Evolutionary conservation across 1,140 invertebrate genomes (phyloP).

Genomic region (Myzus persicae): DNA sequence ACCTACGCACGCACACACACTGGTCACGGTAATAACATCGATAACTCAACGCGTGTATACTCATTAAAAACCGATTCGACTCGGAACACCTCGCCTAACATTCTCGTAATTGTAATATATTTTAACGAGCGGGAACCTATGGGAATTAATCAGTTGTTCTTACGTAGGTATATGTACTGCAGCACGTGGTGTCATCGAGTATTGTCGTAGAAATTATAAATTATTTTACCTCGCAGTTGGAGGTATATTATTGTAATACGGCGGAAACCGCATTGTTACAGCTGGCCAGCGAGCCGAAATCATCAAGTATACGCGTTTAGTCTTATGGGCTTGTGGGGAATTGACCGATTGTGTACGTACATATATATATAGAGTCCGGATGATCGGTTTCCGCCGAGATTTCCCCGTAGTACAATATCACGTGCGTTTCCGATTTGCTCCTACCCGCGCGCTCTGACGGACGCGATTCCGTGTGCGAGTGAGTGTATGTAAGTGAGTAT

Average conservation of each 20-base stretch:
- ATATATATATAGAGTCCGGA: not conserved
- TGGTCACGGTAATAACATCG: slow-evolving; percentile 5
- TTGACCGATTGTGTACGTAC: not conserved
- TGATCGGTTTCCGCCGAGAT: slow-evolving; percentile 23
- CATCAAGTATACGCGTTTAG: not conserved
- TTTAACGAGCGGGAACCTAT: not conserved
- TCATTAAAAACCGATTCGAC: not conserved
- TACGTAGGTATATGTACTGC: not conserved
- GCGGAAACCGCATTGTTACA: not conserved
- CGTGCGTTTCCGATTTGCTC: not conserved
- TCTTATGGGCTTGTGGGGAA: slow-evolving; percentile 31
- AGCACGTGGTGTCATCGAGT: not conserved
- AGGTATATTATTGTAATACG: not conserved
- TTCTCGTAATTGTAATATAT: not conserved
- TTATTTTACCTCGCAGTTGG: not conserved
- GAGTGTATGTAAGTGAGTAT: not conserved
- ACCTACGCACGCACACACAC: not conserved
- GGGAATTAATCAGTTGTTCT: not conserved
- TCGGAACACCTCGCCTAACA: not conserved
- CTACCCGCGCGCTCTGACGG: not conserved
- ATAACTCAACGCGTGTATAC: slow-evolving; percentile 3
- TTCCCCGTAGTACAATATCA: slow-evolving; percentile 48
- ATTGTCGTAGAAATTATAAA: not conserved
- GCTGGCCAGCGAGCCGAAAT: not conserved
- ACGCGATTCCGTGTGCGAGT: not conserved